Conservation (phyloP, 1,140 invertebrate species). For the Drusus annulatus region DNA sequence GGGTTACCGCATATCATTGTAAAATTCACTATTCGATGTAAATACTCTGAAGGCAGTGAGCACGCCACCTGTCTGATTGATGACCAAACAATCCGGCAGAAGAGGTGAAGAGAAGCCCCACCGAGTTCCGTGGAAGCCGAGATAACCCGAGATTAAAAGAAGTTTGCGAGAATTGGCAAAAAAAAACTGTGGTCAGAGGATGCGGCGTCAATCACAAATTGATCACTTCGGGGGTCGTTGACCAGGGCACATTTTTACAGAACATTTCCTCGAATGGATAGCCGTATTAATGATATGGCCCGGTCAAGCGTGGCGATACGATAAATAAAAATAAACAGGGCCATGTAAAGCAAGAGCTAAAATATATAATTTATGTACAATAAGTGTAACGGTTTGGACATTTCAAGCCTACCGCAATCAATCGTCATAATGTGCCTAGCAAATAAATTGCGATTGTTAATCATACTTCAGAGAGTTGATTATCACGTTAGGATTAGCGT, state of each 20-base stretch:
- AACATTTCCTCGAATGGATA: slow-evolving; percentile 11
- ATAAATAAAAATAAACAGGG: background rate
- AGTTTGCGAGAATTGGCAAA: background rate
- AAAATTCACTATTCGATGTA: background rate
- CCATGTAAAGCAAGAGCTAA: background rate
- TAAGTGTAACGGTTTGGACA: too few relatives aligned
- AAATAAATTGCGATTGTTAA: too few relatives aligned
- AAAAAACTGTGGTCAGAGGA: slow-evolving; percentile 25
- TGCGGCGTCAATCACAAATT: slow-evolving; percentile 1
- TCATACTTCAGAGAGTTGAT: too few relatives aligned
- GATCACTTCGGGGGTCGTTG: slow-evolving; percentile 17
- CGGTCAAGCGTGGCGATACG: background rate
- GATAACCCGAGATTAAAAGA: background rate
- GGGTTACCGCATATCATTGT: slow-evolving; percentile 18
- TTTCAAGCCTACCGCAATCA: too few relatives aligned
- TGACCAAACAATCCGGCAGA: background rate
- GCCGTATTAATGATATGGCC: slow-evolving; percentile 4
- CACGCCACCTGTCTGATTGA: slow-evolving; percentile 11
- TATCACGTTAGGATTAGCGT: too few relatives aligned
- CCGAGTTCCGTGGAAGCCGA: background rate
- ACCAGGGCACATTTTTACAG: slow-evolving; percentile 10
- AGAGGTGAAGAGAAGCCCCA: background rate
- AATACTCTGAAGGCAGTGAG: background rate
- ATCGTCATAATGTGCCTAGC: too few relatives aligned
- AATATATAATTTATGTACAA: too few relatives aligned